These are phyloP conservation scores for Priocnemis perturbator DNA, from an alignment of 2,888 invertebrate species.

Conservation along the genomic window DNA sequence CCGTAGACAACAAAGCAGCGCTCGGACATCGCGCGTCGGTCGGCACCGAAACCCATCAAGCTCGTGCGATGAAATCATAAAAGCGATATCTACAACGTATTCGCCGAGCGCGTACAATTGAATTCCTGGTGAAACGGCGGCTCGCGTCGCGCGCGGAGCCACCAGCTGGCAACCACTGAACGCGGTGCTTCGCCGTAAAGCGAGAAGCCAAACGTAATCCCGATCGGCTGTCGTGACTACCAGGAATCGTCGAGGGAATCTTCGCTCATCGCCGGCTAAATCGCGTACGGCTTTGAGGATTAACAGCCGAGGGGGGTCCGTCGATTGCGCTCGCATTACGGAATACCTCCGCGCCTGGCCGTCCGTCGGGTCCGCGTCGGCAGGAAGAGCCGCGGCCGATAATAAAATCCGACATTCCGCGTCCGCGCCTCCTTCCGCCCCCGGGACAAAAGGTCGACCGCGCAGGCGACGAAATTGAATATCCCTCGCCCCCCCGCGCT, in stretches of 20 bases:
- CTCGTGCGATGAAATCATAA: too few relatives aligned
- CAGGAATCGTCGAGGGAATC: conserved; percentile 9
- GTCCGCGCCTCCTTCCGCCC: conserved; percentile 14
- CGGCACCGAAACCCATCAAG: too few relatives aligned
- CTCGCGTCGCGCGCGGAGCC: neutral
- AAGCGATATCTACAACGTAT: too few relatives aligned
- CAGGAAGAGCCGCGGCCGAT: too few relatives aligned
- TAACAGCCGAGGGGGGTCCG: conserved; percentile 14
- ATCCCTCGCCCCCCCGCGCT: conserved; percentile 3
- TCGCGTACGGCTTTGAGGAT: conserved; percentile 40
- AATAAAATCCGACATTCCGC: too few relatives aligned
- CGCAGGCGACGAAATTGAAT: conserved; percentile 1
- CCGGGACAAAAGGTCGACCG: conserved; percentile 6
- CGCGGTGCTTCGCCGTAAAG: conserved; percentile 34
- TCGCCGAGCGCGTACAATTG: too few relatives aligned
- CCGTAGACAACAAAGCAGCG: too few relatives aligned
- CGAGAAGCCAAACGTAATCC: conserved; percentile 49
- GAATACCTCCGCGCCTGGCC: neutral
- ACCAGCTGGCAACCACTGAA: conserved; percentile 36
- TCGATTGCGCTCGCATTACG: conserved; percentile 1
- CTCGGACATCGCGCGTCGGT: too few relatives aligned
- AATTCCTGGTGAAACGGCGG: too few relatives aligned
- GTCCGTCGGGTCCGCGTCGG: neutral
- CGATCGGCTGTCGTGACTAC: conserved; percentile 43
- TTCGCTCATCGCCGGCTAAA: conserved; percentile 31